Evolutionary conservation across 2,113 vertebrate genomes (phyloP), one percentile per base, ranked within the genome.

Genomic region (Spea multiplicata): DNA sequence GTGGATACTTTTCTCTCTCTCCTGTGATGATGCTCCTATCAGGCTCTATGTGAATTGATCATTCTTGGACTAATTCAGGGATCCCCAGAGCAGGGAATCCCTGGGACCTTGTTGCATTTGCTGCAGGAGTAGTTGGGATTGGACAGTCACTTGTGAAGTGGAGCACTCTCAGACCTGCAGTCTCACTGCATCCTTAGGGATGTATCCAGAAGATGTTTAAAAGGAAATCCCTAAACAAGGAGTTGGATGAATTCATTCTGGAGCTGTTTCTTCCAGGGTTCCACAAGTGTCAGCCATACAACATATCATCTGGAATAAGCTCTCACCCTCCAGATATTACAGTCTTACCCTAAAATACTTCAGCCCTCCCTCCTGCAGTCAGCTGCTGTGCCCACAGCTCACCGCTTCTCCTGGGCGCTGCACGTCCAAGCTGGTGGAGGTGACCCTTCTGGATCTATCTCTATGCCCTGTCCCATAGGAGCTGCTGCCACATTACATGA

Each of bases 261-360:
- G 9, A 61, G n/a, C 67, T 55, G 17, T 64, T 45, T 46, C 6
- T 66, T 4, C 46, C 48, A 48, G 77, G 62, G 10, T 57, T 13
- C 70, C 45, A 80, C 77, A 80, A 80, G 77, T 80, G 76, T 53
- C n/a, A 8, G 49, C 55, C 4, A 48, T 55, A 30, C 30, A 30
- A 30, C 30, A 30, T 17, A 16, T 17, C 61, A 5, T 4, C 61
- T 17, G 17, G 3, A 64, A 30, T 30, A 30, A 30, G 30, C 5
- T 6, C 61, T 16, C 9, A 61, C 57, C 57, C 14, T 61, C 57
- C 57, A 61, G 57, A 61, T 30, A 30, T 9, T 61, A 14, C 57
- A 8, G 55, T 13, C 10, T 59, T 59, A 59, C 55, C 55, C 55
- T 12, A 59, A 59, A 59, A 59, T 59, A 7, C 55, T 13, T 59